These are phyloP conservation scores for Actenoides lindsayi DNA, from an alignment of 2,113 vertebrate genomes.

Conservation along the genomic window DNA sequence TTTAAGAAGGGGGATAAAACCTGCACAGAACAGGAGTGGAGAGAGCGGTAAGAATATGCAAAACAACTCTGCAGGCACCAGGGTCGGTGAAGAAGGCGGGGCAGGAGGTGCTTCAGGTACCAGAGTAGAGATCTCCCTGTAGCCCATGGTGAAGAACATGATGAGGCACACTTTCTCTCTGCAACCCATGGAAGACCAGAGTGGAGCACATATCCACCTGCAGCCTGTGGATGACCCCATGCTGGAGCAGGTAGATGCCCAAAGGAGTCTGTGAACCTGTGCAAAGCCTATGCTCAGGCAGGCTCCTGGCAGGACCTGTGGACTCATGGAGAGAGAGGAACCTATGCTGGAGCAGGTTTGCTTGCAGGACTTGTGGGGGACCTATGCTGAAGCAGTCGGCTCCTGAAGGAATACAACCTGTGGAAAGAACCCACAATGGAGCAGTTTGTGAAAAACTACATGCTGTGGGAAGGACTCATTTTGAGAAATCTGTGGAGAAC, in stretches of 20 bases:
- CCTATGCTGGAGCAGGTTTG: background rate
- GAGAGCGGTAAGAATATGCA: background rate
- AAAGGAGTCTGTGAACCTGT: fast-evolving
- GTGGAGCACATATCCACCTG: background rate
- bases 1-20: background rate
- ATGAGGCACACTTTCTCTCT: background rate
- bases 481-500: background rate
- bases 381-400: background rate
- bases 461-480: no score
- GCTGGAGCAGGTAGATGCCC: background rate
- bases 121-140: background rate
- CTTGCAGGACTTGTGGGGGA: background rate
- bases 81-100: background rate
- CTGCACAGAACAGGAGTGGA: background rate
- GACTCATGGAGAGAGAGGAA: background rate
- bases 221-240: background rate
- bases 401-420: background rate
- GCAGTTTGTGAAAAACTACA: no score
- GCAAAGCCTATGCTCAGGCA: fast-evolving
- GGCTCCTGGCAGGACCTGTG: background rate
- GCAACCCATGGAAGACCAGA: background rate
- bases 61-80: background rate
- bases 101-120: fast-evolving
- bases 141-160: background rate
- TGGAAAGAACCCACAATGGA: background rate